Percentiles rank a stretch among this genome's conserved stretches.
Conservation (phyloP, 2,797 vertebrate species). For the Clamator glandarius region DNA sequence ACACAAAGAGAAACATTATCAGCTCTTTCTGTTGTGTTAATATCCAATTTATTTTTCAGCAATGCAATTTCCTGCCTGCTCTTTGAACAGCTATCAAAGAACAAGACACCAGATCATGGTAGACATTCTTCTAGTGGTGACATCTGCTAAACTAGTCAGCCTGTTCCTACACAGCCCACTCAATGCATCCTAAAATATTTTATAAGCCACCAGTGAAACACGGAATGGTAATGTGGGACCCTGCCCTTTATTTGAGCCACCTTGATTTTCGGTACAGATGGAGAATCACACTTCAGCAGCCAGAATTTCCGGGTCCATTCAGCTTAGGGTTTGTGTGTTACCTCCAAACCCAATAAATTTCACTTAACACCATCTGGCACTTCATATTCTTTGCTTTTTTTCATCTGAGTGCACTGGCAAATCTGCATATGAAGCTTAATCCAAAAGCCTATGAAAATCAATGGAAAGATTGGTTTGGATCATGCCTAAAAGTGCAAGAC, state of each 20-base stretch:
- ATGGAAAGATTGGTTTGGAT: slow-evolving; percentile 2
- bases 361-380: slow-evolving; percentile 31
- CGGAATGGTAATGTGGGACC: not conserved
- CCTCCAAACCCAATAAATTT: slow-evolving; percentile 27
- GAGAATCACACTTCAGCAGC: slow-evolving; percentile 19
- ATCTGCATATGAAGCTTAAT: slow-evolving; percentile 7
- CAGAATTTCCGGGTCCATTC: slow-evolving; percentile 35
- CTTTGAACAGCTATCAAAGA: slow-evolving; percentile 63
- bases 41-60: slow-evolving; percentile 54
- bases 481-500: not conserved
- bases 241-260: slow-evolving; percentile 55
- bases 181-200: slow-evolving; percentile 61
- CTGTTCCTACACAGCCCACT: slow-evolving; percentile 56
- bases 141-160: slow-evolving; percentile 64
- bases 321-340: slow-evolving; percentile 5
- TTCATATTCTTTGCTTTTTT: slow-evolving; percentile 5
- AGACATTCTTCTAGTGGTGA: slow-evolving; percentile 51
- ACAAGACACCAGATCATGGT: slow-evolving; percentile 55
- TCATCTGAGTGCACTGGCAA: slow-evolving; percentile 1
- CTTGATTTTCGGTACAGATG: slow-evolving; percentile 46
- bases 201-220: slow-evolving; percentile 42
- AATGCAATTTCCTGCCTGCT: slow-evolving; percentile 64
- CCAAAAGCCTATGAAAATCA: slow-evolving; percentile 28
- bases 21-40: slow-evolving; percentile 20
- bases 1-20: slow-evolving; percentile 39